Evolutionary conservation across 2,888 invertebrate species (phyloP), one percentile per base, ranked within the genome.

Genomic region (Drosophila macrothrix): DNA sequence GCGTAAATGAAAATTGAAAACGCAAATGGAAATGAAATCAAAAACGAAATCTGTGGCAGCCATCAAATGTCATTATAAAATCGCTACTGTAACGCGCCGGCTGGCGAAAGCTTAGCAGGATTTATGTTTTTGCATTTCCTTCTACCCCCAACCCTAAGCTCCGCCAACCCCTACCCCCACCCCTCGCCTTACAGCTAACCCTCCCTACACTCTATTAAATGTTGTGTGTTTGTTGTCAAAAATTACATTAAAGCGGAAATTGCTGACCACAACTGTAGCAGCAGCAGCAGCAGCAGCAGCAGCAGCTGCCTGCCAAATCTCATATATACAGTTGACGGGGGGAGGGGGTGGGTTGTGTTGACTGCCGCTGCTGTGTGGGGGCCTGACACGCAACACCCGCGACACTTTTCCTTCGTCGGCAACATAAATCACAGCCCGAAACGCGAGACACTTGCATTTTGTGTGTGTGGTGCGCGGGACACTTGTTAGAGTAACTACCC

Each of bases 161-260:
- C 14, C 56, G 22, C 28, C 0, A 16, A 19, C 50, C 33, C 16
- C 46, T 0, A 6, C 1, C n/a, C 56, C 37, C 16, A 0, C n/a
- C 33, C 29, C 46, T 4, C n/a, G 1, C n/a, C 41, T 41, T 4
- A 41, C n/a, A 9, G 41, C n/a, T n/a, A 10, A n/a, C 22, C n/a
- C 22, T 14, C n/a, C 43, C 46, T 16, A 46, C 22, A 46, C 22
- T 22, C 22, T 14, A 22, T 25, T 52, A 67, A 70, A 39, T 58
- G 67, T 63, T 69, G 67, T 72, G 64, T 82, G 75, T 79, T 76
- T 77, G 75, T 84, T 87, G 87, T 87, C 84, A 83, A 86, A 29
- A 86, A 84, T 87, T 87, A 87, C 85, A 85, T 87, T 85, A 76
- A 85, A 85, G 85, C 85, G 85, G 85, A 85, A 85, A 85, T 84